Evolutionary conservation across 53 echinoderm and acorn worm genomes (phyloP).

Genomic region (Astropecten irregularis): DNA sequence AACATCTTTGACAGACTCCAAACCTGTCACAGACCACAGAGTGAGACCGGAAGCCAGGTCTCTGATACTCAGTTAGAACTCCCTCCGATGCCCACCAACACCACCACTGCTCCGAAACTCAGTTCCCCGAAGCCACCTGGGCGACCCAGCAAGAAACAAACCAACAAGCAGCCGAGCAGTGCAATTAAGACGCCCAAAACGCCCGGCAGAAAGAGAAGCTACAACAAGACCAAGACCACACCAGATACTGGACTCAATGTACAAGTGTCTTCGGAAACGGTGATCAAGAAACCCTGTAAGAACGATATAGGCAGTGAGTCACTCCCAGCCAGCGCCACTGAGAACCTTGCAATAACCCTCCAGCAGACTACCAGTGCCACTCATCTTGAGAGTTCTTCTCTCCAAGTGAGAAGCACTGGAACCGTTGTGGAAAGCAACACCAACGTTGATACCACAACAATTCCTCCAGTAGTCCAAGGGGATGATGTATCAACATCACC

Average conservation of each 20-base stretch:
- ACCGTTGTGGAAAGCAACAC: background rate
- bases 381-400: too few species aligned
- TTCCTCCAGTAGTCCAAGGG: background rate
- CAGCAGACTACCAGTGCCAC: background rate
- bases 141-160: background rate
- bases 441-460: background rate
- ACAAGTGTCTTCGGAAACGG: background rate
- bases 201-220: constrained; percentile 20
- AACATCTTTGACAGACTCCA: constrained; percentile 42
- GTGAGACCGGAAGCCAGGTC: background rate
- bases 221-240: constrained; percentile 15
- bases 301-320: background rate
- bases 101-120: background rate
- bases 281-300: constrained; percentile 29
- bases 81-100: background rate
- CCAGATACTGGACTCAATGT: background rate
- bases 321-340: background rate
- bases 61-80: background rate
- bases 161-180: background rate
- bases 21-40: constrained; percentile 7
- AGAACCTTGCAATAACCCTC: background rate
- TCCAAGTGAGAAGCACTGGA: too few species aligned
- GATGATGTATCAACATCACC: too few species aligned
- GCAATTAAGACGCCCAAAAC: constrained; percentile 12
- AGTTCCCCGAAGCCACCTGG: background rate